Evolutionary conservation across 1,140 invertebrate genomes (phyloP).

Genomic region (Orchesella cincta): DNA sequence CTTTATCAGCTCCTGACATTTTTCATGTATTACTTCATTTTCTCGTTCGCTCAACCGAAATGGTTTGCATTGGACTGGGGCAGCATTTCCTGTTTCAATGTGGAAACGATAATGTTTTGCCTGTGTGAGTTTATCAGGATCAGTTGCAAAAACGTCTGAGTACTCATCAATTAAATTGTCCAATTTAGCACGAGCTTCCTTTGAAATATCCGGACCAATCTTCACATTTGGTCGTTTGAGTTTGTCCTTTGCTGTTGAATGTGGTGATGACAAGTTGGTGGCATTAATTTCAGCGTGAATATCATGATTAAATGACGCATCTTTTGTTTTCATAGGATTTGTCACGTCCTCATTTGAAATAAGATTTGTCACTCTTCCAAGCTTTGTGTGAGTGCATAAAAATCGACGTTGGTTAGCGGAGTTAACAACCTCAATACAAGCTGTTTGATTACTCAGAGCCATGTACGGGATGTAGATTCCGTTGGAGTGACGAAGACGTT

Average conservation of each 20-base stretch:
- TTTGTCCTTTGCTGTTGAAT: too few relatives aligned
- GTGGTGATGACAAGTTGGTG: too few relatives aligned
- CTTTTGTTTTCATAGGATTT: too few relatives aligned
- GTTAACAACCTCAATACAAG: neutral
- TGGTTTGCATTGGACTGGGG: neutral
- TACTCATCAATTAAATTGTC: neutral
- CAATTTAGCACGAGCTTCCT: neutral
- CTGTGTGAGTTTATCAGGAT: neutral
- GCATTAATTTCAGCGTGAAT: too few relatives aligned
- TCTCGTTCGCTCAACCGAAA: neutral
- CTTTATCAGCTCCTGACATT: neutral
- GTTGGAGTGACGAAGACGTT: neutral
- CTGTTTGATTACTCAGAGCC: neutral
- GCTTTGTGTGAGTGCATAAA: neutral
- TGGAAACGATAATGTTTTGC: constrained; percentile 10
- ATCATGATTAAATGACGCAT: too few relatives aligned
- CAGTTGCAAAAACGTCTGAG: neutral
- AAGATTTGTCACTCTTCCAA: neutral
- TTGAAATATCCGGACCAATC: neutral
- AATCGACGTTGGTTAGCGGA: neutral
- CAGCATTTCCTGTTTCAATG: constrained; percentile 7
- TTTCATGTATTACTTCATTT: neutral
- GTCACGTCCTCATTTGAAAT: neutral
- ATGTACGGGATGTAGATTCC: neutral
- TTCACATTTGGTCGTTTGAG: too few relatives aligned